A percentile compares a stretch with the other conserved stretches of the same genome.
Evolutionary conservation across 1,140 invertebrate species (phyloP).

Genomic region (Drosophila sp.): DNA sequence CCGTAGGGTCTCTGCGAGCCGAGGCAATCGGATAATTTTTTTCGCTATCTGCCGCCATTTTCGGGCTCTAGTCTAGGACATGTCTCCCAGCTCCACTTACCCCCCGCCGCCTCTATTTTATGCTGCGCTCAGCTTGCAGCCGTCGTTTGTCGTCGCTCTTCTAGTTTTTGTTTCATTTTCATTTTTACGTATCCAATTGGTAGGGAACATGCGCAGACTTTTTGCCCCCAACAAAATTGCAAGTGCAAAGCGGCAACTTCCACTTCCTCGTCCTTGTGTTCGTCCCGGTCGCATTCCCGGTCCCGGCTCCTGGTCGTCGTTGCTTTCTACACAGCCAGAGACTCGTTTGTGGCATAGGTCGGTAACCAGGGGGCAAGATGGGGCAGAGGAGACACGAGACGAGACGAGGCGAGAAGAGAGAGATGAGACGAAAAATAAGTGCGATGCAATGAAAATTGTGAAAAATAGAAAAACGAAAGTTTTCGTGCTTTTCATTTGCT

Average conservation of each 20-base stretch:
- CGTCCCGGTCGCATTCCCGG: too few relatives aligned
- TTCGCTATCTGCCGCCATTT: conserved; percentile 43
- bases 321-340: conserved; percentile 19
- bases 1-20: conserved; percentile 14
- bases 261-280: neutral
- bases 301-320: conserved; percentile 1
- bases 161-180: conserved; percentile 62
- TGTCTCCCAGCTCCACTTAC: neutral
- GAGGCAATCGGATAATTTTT: conserved; percentile 2
- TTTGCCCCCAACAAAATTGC: conserved; percentile 53
- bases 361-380: neutral
- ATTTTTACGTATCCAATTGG: conserved; percentile 45
- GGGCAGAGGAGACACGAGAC: too few relatives aligned
- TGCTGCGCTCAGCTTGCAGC: conserved; percentile 14
- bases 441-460: conserved; percentile 79
- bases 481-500: conserved; percentile 81
- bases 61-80: conserved; percentile 39
- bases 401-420: neutral
- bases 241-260: conserved; percentile 46
- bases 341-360: conserved; percentile 27
- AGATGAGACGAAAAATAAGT: conserved; percentile 60
- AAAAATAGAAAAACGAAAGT: conserved; percentile 83
- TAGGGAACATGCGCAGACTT: conserved; percentile 82
- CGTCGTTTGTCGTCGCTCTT: conserved; percentile 36
- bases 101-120: conserved; percentile 5